Evolutionary conservation across 2,888 invertebrate genomes (phyloP).

Genomic region (Drosophila neoperkinsi): DNA sequence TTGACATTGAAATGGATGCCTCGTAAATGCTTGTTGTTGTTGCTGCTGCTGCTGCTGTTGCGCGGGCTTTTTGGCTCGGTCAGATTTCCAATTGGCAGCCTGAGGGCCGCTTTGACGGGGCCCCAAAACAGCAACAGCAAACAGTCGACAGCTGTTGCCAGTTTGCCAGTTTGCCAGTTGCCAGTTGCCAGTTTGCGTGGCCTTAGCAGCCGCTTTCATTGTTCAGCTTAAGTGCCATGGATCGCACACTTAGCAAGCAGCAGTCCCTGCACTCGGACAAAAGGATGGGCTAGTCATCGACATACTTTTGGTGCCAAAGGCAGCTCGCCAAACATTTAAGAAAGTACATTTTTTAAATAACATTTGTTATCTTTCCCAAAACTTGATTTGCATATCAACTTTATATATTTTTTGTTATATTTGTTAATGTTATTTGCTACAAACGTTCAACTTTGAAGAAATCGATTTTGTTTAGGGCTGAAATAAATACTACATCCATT

Average conservation of each 20-base stretch:
- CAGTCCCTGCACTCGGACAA: slow-evolving; percentile 1
- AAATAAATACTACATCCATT: background rate
- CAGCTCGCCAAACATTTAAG: background rate
- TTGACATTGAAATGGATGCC: slow-evolving; percentile 66
- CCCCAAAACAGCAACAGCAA: slow-evolving; percentile 28
- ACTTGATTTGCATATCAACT: background rate
- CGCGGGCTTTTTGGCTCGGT: slow-evolving; percentile 51
- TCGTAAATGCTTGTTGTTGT: slow-evolving; percentile 22
- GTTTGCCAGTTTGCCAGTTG: slow-evolving; percentile 26
- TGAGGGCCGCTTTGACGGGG: slow-evolving; percentile 54
- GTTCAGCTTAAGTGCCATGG: slow-evolving; percentile 70
- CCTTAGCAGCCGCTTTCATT: slow-evolving; percentile 67
- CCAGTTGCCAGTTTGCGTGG: slow-evolving; percentile 44
- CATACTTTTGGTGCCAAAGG: background rate
- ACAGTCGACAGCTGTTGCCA: slow-evolving; percentile 37
- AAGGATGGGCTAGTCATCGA: background rate
- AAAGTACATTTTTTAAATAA: background rate
- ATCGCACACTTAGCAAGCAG: slow-evolving; percentile 39
- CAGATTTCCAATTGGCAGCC: slow-evolving; percentile 75
- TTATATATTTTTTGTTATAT: fast-evolving
- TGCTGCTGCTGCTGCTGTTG: slow-evolving; percentile 22
- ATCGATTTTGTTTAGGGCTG: too few relatives aligned
- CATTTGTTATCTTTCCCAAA: background rate
- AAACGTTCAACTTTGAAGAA: too few relatives aligned
- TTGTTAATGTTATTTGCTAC: too few relatives aligned